A percentile compares a stretch with the other conserved stretches of the same genome.
phyloP scores from a whole-genome alignment of 2,888 invertebrate genomes.

The Oxycera nigricornis region DNA sequence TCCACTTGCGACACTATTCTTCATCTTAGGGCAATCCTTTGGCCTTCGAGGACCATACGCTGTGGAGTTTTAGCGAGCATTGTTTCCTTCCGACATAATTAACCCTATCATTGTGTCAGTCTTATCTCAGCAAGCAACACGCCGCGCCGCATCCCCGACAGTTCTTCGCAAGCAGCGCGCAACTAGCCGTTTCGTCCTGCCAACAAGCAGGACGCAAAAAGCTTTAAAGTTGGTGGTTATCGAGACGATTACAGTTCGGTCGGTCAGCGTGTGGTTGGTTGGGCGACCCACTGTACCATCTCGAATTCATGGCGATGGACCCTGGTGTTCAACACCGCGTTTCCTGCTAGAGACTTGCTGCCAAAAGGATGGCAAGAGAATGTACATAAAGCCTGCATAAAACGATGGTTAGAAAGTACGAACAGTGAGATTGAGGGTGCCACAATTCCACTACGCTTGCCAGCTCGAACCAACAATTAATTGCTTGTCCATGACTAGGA shows the following conservation, averaged over 20 bases:
- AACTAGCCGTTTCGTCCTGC: neutral
- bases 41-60: slow-evolving; percentile 26
- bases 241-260: slow-evolving; percentile 35
- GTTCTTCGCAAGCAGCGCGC: neutral
- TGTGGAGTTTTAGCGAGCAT: neutral
- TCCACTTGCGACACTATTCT: slow-evolving; percentile 36
- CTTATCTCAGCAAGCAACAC: slow-evolving; percentile 10
- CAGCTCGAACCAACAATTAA: slow-evolving; percentile 15
- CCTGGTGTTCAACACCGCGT: neutral
- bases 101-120: slow-evolving; percentile 33
- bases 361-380: neutral
- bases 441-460: neutral
- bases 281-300: slow-evolving; percentile 4
- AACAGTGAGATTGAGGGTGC: neutral
- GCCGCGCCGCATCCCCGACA: neutral
- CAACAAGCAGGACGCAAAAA: slow-evolving; percentile 20
- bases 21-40: slow-evolving; percentile 36
- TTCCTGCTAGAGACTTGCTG: neutral
- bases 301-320: neutral
- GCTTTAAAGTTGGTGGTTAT: slow-evolving; percentile 42
- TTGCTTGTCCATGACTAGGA: neutral
- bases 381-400: neutral
- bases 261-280: slow-evolving; percentile 38
- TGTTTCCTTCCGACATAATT: slow-evolving; percentile 35
- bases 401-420: neutral